phyloP scores from a whole-genome alignment of 2,113 vertebrate species.

The Perognathus longimembris region DNA sequence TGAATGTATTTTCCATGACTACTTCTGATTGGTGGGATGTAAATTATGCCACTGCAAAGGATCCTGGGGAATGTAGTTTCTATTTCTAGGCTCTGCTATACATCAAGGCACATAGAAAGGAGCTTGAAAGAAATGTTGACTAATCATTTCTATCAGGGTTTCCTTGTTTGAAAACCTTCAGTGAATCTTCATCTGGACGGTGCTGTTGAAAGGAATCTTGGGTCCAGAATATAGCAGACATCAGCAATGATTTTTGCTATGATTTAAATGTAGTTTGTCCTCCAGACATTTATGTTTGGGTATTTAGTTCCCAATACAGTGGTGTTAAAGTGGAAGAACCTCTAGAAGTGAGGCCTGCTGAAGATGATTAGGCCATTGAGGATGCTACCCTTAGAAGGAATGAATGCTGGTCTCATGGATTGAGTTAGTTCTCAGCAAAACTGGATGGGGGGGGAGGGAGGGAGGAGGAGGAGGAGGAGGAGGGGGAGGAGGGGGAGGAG shows the following conservation, averaged over 20 bases:
- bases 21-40: neutral
- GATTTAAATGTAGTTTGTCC: neutral
- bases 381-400: neutral
- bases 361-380: neutral
- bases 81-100: neutral
- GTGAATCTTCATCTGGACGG: neutral
- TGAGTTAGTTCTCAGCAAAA: neutral
- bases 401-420: neutral
- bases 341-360: neutral
- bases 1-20: neutral
- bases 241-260: neutral
- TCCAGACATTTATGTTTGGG: neutral
- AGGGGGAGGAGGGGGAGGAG: too few relatives aligned
- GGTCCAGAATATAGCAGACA: neutral
- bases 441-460: too few relatives aligned
- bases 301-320: neutral
- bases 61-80: slow-evolving; percentile 65
- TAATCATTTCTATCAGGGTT: neutral
- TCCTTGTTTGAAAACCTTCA: neutral
- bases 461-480: too few relatives aligned
- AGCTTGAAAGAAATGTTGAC: slow-evolving; percentile 25
- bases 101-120: slow-evolving; percentile 20
- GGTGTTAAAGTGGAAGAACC: neutral
- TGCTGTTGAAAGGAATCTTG: neutral
- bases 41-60: slow-evolving; percentile 47